Conservation (phyloP, 2,888 invertebrate genomes). For the Polyommatus icarus region DNA sequence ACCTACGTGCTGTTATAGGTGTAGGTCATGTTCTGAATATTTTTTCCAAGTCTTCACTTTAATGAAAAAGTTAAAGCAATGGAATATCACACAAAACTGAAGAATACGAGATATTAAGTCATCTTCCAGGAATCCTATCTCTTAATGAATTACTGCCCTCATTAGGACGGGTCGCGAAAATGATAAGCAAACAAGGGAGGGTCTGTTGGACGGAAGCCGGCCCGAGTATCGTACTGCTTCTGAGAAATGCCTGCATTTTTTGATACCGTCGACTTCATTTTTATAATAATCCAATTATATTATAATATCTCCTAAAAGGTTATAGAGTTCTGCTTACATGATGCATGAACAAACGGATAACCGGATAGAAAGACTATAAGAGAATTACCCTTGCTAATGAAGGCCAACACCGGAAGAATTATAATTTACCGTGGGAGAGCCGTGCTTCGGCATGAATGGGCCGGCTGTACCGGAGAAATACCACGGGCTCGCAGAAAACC, state of each 20-base stretch:
- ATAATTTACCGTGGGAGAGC: no score
- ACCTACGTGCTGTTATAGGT: no score
- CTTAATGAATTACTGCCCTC: conserved; percentile 65
- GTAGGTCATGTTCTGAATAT: neutral
- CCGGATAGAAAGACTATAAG: no score
- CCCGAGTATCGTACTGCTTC: conserved; percentile 49
- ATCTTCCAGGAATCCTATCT: conserved; percentile 51
- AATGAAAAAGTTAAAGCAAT: neutral
- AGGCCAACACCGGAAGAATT: no score
- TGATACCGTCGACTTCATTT: conserved; percentile 14
- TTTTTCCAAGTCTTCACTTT: neutral
- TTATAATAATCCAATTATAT: neutral
- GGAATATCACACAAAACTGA: conserved; percentile 18
- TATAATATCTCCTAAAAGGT: no score
- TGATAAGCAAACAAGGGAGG: conserved; percentile 71
- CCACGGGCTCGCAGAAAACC: no score
- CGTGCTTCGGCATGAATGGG: no score
- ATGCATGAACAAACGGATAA: no score
- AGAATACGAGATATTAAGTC: conserved; percentile 50
- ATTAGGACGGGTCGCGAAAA: conserved; percentile 72
- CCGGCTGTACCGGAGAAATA: no score
- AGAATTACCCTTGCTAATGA: no score
- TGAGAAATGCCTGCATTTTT: conserved; percentile 26
- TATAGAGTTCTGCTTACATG: no score
- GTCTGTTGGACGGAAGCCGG: conserved; percentile 56